Conservation (phyloP, 1,140 invertebrate species). For the Notospermus geniculatus region DNA sequence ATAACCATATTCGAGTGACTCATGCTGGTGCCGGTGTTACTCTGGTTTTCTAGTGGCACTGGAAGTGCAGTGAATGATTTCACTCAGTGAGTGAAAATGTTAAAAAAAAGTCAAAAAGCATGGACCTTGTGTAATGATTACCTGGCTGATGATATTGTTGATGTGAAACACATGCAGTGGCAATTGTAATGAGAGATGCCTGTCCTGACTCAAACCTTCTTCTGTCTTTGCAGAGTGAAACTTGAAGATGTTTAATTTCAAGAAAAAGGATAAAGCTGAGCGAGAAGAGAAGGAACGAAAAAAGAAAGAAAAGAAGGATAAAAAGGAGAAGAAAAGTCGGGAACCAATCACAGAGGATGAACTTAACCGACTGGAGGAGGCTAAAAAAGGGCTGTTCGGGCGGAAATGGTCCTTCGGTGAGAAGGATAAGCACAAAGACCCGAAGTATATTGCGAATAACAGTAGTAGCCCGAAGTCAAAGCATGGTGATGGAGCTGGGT, state of each 20-base stretch:
- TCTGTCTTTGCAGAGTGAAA: not conserved
- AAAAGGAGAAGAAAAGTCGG: constrained; percentile 78
- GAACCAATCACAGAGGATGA: constrained; percentile 64
- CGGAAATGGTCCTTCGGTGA: constrained; percentile 31
- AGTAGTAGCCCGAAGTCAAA: constrained; percentile 14
- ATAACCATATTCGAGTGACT: no score
- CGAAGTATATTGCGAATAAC: constrained; percentile 13
- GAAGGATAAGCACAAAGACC: constrained; percentile 28
- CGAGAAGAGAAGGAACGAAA: constrained; percentile 75
- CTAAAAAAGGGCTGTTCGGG: constrained; percentile 51
- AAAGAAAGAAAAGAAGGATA: constrained; percentile 58
- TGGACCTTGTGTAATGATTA: no score
- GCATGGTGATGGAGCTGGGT: not conserved
- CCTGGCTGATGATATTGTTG: no score
- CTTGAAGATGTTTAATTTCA: constrained; percentile 52
- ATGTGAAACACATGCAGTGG: no score
- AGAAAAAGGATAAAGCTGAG: constrained; percentile 69
- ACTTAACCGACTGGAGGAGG: constrained; percentile 51
- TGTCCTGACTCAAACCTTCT: no score
- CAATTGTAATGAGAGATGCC: no score
- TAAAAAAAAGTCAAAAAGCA: no score
- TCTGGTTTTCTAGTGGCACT: no score
- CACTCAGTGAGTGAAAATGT: no score
- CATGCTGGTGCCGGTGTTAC: no score
- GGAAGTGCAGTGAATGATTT: no score